Percentiles rank a stretch among this genome's conserved stretches.
Evolutionary conservation across 2,888 invertebrate genomes (phyloP).

Genomic region (Eurois occulta): DNA sequence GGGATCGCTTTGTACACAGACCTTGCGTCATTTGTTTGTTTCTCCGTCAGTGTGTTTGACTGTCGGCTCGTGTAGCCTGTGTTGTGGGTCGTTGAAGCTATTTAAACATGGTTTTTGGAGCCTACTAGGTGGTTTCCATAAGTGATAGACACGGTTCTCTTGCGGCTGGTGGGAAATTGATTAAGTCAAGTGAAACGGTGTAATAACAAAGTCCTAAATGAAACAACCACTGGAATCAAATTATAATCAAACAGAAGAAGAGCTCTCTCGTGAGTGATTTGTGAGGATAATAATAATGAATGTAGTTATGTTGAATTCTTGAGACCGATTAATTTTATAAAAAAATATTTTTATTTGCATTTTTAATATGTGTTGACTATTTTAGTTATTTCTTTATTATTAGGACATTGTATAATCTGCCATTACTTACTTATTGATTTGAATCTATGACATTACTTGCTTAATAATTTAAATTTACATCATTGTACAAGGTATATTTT

Average conservation of each 20-base stretch:
- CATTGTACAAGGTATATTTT: too few species aligned
- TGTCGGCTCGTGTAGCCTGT: slow-evolving; percentile 5
- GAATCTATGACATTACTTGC: too few species aligned
- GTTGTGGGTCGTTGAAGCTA: slow-evolving; percentile 9
- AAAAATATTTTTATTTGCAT: too few species aligned
- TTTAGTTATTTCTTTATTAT: too few species aligned
- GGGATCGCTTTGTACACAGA: slow-evolving; percentile 34
- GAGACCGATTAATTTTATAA: too few species aligned
- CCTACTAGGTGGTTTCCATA: neutral
- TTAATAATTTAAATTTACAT: too few species aligned
- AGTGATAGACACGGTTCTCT: neutral
- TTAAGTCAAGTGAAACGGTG: neutral
- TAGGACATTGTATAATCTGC: too few species aligned
- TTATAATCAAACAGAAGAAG: neutral
- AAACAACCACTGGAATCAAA: neutral
- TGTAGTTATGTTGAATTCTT: too few species aligned
- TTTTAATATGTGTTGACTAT: too few species aligned
- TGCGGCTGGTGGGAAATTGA: neutral
- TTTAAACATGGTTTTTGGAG: neutral
- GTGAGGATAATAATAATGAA: too few species aligned
- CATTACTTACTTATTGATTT: too few species aligned
- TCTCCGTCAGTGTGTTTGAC: slow-evolving; percentile 13
- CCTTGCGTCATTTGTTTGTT: slow-evolving; percentile 33
- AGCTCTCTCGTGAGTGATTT: neutral
- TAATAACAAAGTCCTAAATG: neutral